Evolutionary conservation across 2,797 vertebrate species (phyloP).

Genomic region (Menidia menidia): DNA sequence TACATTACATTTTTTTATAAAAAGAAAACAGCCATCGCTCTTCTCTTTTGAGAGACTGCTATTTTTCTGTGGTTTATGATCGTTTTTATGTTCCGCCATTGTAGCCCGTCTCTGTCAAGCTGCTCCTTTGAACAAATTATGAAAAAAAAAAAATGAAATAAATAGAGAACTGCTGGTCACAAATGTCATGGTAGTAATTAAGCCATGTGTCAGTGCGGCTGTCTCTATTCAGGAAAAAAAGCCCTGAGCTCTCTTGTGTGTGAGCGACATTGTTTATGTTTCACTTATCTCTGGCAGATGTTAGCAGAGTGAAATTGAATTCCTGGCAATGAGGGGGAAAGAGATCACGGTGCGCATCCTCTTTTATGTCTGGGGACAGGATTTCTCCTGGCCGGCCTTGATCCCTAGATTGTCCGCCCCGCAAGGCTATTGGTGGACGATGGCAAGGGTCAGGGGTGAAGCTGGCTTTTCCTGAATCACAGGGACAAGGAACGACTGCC

Average conservation of each 20-base stretch:
- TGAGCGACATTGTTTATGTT: conserved; percentile 80
- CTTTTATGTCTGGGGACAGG: conserved; percentile 78
- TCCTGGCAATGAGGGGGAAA: conserved; percentile 72
- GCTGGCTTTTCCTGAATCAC: conserved; percentile 73
- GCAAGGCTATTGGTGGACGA: conserved; percentile 73
- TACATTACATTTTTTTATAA: neutral
- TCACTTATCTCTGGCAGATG: conserved; percentile 84
- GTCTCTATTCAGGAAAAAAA: conserved; percentile 50
- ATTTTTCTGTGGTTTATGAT: neutral
- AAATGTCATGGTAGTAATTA: conserved; percentile 69
- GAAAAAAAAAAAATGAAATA: conserved; percentile 3
- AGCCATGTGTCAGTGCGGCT: conserved; percentile 41
- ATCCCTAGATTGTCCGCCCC: conserved; percentile 73
- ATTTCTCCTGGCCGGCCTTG: conserved; percentile 79
- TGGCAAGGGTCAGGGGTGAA: conserved; percentile 75
- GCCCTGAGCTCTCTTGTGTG: conserved; percentile 19
- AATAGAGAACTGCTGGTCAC: conserved; percentile 19
- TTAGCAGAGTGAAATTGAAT: conserved; percentile 83
- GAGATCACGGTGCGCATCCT: conserved; percentile 71
- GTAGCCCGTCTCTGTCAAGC: no score
- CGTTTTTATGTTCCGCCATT: neutral
- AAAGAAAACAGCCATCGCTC: conserved; percentile 16
- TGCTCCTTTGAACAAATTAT: neutral
- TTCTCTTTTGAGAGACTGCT: neutral
- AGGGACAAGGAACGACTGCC: conserved; percentile 49